Evolutionary conservation across 92 coral and sea anemone species (phyloP).

Genomic region (Siderastrea radians): DNA sequence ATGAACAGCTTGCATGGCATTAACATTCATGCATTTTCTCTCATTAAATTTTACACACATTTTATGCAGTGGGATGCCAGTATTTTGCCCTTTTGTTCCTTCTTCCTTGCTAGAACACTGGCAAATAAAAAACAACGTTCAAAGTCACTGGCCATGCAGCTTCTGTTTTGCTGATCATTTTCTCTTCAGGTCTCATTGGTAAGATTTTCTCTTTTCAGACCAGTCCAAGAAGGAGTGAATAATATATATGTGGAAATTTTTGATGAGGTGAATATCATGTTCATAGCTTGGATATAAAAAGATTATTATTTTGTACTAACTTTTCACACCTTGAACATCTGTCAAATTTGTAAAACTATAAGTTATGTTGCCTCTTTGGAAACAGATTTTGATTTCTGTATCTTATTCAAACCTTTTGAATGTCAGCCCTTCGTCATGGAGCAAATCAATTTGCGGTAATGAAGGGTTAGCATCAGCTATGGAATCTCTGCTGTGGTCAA

Average conservation of each 20-base stretch:
- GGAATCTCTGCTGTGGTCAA: too few species aligned
- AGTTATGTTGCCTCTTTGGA: too few species aligned
- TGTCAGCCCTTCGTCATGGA: too few species aligned
- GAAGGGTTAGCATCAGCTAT: too few species aligned
- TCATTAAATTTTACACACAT: too few species aligned
- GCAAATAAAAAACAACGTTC: neutral
- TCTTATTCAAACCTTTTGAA: too few species aligned
- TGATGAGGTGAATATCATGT: constrained; percentile 87
- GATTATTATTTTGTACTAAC: neutral
- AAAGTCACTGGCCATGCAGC: neutral
- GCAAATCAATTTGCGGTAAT: too few species aligned
- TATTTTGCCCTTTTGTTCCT: neutral
- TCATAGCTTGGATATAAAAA: neutral
- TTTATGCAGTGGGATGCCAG: neutral
- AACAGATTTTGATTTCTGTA: too few species aligned
- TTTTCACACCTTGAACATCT: too few species aligned
- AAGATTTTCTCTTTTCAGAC: constrained; percentile 58
- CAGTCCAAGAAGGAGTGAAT: constrained; percentile 72
- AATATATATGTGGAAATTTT: constrained; percentile 88
- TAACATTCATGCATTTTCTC: too few species aligned
- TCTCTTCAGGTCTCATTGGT: neutral
- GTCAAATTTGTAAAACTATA: too few species aligned
- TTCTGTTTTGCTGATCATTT: neutral
- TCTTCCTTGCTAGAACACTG: neutral
- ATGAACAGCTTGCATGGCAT: too few species aligned